Percentiles rank a stretch among this genome's conserved stretches.
Evolutionary conservation across 2,113 vertebrate genomes (phyloP).

Genomic region (Cranoglanis bouderius): DNA sequence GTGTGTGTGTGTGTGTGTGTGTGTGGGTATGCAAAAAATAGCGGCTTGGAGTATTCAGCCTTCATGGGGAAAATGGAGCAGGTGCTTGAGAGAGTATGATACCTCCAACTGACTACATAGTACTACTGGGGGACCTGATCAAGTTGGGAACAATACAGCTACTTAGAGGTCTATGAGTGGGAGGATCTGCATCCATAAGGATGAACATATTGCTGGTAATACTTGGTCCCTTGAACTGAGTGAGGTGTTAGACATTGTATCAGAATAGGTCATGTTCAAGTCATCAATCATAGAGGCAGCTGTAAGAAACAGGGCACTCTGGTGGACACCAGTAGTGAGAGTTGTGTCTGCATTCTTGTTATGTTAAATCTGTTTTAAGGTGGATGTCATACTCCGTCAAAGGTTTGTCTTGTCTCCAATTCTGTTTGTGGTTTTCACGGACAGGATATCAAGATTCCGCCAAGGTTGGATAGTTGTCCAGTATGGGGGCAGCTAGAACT

Average conservation of each 20-base stretch:
- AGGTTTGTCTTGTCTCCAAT: neutral
- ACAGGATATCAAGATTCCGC: neutral
- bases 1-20: no score
- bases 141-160: no score
- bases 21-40: neutral
- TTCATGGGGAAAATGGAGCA: neutral
- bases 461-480: neutral
- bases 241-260: neutral
- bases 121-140: neutral
- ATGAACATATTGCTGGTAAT: neutral
- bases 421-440: neutral
- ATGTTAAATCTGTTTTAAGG: neutral
- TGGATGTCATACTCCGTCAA: neutral
- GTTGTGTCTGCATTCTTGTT: neutral
- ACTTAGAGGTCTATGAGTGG: neutral
- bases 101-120: neutral
- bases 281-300: neutral
- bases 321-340: neutral
- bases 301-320: neutral
- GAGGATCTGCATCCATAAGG: neutral
- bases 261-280: neutral
- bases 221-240: neutral
- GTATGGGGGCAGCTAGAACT: neutral
- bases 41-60: neutral
- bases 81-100: neutral